A percentile compares a stretch with the other conserved stretches of the same genome.
Conservation (phyloP, 2,113 vertebrate genomes). For the Lasiurus cinereus region DNA sequence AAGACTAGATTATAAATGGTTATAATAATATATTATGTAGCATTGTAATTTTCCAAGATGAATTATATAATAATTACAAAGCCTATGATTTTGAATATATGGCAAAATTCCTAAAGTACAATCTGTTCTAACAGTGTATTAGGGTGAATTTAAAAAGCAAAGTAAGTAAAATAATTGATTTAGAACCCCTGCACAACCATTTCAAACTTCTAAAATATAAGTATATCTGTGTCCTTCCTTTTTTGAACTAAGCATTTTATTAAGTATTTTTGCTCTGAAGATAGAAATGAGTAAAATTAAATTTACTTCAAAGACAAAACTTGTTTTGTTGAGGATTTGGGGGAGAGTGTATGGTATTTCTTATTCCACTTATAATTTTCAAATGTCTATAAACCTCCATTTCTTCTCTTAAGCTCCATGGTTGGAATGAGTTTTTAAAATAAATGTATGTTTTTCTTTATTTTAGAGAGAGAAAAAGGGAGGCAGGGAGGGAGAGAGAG, state of each 20-base stretch:
- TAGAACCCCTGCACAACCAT: background rate
- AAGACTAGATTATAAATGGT: conserved; percentile 53
- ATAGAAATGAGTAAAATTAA: background rate
- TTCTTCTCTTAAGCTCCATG: background rate
- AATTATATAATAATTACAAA: conserved; percentile 73
- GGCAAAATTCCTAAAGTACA: conserved; percentile 51
- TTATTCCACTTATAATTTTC: background rate
- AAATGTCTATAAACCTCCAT: background rate
- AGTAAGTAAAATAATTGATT: conserved; percentile 49
- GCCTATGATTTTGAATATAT: conserved; percentile 62
- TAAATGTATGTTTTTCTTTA: no score
- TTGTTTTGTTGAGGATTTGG: background rate
- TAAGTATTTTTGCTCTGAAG: background rate
- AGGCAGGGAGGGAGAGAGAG: no score
- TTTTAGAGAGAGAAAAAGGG: no score
- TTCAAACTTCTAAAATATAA: conserved; percentile 51
- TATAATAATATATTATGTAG: conserved; percentile 65
- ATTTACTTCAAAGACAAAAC: background rate
- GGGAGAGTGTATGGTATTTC: background rate
- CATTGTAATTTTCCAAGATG: conserved; percentile 67
- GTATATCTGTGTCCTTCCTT: background rate
- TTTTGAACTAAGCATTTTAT: background rate
- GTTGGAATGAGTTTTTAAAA: background rate
- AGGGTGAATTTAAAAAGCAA: conserved; percentile 65
- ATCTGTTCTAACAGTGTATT: conserved; percentile 25